A percentile compares a stretch with the other conserved stretches of the same genome.
Conservation (phyloP, 1,140 invertebrate genomes). For the Trachymyrmex septentrionalis region DNA sequence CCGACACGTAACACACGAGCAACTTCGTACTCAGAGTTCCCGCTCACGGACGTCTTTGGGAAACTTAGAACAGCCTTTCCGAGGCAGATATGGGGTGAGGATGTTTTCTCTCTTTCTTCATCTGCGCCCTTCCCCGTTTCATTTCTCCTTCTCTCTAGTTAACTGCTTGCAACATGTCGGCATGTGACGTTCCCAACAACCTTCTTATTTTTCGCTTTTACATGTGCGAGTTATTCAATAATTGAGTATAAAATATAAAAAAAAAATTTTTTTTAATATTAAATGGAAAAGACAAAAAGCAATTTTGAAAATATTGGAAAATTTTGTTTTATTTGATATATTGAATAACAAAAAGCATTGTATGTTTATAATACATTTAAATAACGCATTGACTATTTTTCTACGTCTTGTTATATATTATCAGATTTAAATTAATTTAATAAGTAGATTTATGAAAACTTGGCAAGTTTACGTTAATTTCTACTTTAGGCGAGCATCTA, state of each 20-base stretch:
- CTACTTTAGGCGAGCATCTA: background rate
- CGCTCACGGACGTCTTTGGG: constrained; percentile 66
- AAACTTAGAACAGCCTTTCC: constrained; percentile 75
- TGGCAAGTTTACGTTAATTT: background rate
- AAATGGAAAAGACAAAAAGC: background rate
- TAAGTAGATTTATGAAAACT: background rate
- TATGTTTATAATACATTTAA: constrained; percentile 16
- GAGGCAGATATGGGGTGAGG: constrained; percentile 17
- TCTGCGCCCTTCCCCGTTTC: background rate
- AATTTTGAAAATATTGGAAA: background rate
- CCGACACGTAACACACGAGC: constrained; percentile 56
- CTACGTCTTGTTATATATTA: background rate
- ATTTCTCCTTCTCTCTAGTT: constrained; percentile 7
- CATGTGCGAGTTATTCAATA: constrained; percentile 16
- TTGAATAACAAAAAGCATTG: background rate
- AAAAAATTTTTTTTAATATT: constrained; percentile 4
- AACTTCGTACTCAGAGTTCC: constrained; percentile 77
- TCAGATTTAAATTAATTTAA: constrained; percentile 9
- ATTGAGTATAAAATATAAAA: background rate
- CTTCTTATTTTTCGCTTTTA: constrained; percentile 7
- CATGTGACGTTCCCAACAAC: constrained; percentile 32
- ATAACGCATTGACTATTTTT: background rate
- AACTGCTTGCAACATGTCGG: constrained; percentile 2
- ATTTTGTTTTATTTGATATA: background rate
- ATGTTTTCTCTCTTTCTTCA: constrained; percentile 36